A percentile compares a stretch with the other conserved stretches of the same genome.
Evolutionary conservation across 2,888 invertebrate species (phyloP).

Genomic region (Drosophila tripunctata): DNA sequence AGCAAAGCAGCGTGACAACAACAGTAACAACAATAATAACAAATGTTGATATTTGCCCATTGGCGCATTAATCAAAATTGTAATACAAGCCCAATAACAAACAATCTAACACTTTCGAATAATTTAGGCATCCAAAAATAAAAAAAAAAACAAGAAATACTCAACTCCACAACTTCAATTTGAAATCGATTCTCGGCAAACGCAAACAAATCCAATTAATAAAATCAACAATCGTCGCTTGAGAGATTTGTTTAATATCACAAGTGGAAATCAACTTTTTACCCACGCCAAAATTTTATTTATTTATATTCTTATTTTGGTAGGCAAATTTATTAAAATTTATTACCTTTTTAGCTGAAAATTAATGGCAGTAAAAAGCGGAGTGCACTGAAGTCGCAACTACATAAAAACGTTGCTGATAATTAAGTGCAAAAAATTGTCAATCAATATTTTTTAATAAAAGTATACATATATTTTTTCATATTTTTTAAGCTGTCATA

Average conservation of each 20-base stretch:
- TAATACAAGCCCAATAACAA: slow-evolving; percentile 75
- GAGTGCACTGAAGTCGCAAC: background rate
- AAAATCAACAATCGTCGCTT: slow-evolving; percentile 66
- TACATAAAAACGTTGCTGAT: background rate
- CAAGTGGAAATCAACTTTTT: slow-evolving; percentile 59
- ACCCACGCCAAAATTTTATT: slow-evolving; percentile 59
- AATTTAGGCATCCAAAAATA: slow-evolving; percentile 6
- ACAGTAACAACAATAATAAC: slow-evolving; percentile 27
- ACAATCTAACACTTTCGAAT: slow-evolving; percentile 75
- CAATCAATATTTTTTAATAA: background rate
- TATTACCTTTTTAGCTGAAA: slow-evolving; percentile 14
- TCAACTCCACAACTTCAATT: background rate
- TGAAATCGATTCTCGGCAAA: background rate
- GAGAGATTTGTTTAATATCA: slow-evolving; percentile 58
- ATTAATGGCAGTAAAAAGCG: slow-evolving; percentile 4
- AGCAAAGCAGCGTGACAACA: slow-evolving; percentile 63
- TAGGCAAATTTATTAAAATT: slow-evolving; percentile 63
- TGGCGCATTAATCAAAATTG: slow-evolving; percentile 75
- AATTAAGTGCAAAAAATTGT: background rate
- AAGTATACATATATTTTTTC: too few relatives aligned
- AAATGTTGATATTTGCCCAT: slow-evolving; percentile 53
- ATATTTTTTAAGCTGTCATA: too few relatives aligned
- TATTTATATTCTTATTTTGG: slow-evolving; percentile 40
- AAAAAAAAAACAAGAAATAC: too few relatives aligned
- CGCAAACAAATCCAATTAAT: slow-evolving; percentile 74